Percentiles rank a stretch among this genome's conserved stretches.
Evolutionary conservation across 53 echinoderm and acorn worm genomes (phyloP).

Genomic region (Pentamera pediparva): DNA sequence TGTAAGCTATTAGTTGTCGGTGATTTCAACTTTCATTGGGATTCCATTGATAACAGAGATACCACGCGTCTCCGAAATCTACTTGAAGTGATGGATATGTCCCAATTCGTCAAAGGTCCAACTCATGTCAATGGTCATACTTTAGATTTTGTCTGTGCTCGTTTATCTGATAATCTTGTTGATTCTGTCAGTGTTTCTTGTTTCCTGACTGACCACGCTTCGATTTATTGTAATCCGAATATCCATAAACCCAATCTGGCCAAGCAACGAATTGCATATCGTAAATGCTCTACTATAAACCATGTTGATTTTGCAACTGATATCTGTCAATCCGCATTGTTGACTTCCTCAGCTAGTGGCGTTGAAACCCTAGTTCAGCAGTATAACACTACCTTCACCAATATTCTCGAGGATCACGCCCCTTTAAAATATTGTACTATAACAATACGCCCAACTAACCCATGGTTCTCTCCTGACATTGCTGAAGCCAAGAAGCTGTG

Average conservation of each 20-base stretch:
- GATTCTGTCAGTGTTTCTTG: no score
- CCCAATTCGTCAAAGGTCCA: conserved; percentile 1
- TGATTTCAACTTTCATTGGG: conserved; percentile 40
- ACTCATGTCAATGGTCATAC: conserved; percentile 34
- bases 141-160: conserved; percentile 30
- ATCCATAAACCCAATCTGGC: conserved; percentile 7
- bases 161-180: conserved; percentile 20
- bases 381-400: conserved; percentile 9
- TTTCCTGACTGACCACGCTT: conserved; percentile 19
- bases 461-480: conserved; percentile 18
- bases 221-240: conserved; percentile 18
- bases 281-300: conserved; percentile 3
- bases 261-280: conserved; percentile 19
- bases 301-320: conserved; percentile 30
- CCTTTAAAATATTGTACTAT: neutral
- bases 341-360: neutral
- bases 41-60: conserved; percentile 13
- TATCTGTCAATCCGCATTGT: neutral
- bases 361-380: neutral
- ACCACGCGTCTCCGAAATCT: conserved; percentile 7
- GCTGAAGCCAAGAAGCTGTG: conserved; percentile 13
- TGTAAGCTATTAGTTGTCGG: conserved; percentile 26
- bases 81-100: conserved; percentile 17
- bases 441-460: conserved; percentile 9
- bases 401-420: conserved; percentile 11